A percentile compares a stretch with the other conserved stretches of the same genome.
Evolutionary conservation across 2,888 invertebrate species (phyloP).

Genomic region (Meliscaeva auricollis): DNA sequence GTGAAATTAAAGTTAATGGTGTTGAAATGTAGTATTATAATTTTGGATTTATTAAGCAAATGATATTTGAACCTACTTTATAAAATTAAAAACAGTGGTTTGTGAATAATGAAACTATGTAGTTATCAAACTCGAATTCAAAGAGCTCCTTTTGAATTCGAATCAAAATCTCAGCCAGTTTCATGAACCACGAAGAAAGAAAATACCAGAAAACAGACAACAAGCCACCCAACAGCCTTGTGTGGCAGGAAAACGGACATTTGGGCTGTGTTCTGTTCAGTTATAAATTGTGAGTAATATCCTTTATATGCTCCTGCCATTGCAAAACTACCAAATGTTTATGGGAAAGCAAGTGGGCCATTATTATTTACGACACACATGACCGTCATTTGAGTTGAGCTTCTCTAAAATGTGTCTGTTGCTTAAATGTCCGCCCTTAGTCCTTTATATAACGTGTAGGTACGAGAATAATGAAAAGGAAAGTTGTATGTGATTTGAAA

Average conservation of each 20-base stretch:
- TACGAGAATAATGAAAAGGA: constrained; percentile 40
- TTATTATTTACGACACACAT: constrained; percentile 76
- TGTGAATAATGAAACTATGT: too few species aligned
- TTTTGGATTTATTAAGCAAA: too few species aligned
- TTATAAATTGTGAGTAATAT: constrained; percentile 46
- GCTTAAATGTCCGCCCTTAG: constrained; percentile 54
- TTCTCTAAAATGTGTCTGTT: constrained; percentile 70
- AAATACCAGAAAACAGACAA: neutral
- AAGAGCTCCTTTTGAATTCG: too few species aligned
- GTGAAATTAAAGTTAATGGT: neutral
- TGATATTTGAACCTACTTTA: too few species aligned
- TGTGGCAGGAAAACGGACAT: constrained; percentile 42
- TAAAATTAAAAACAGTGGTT: too few species aligned
- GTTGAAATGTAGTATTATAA: neutral
- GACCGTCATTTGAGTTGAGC: constrained; percentile 67
- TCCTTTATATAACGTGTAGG: constrained; percentile 14
- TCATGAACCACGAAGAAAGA: too few species aligned
- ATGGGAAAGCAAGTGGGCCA: constrained; percentile 74
- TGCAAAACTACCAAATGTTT: constrained; percentile 56
- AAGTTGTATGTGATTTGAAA: constrained; percentile 71
- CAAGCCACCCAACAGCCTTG: constrained; percentile 4
- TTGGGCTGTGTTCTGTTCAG: constrained; percentile 16
- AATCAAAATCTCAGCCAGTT: too few species aligned
- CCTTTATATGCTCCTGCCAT: constrained; percentile 18
- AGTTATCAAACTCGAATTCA: too few species aligned